Evolutionary conservation across 30 jellyfish, hydroid and myxozoan genomes (phyloP), one percentile per base, ranked within the genome.

Genomic region (Aurelia sp.): DNA sequence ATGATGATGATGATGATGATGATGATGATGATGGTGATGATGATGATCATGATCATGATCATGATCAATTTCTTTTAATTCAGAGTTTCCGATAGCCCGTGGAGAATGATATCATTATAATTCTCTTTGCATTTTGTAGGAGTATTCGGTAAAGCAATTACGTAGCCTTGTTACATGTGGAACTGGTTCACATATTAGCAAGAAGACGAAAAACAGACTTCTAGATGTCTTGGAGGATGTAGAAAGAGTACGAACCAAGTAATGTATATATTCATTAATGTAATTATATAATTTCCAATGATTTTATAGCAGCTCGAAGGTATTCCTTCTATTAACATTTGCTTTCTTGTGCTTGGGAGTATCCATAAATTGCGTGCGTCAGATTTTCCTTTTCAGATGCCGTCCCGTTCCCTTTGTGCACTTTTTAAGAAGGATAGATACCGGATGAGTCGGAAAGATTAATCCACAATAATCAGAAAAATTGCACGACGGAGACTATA

Each of bases 161-260:
- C 84, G 96, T 31, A 90, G 91, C 55, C 88, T 95, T 30, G 97
- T 95, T 10, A 95, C 99, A 3, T 95, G 99, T 76, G 99, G 99
- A 5, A 80, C 96, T 68, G 96, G 98, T 3, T 95, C 99, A 41
- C 99, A 95, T 63, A 95, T 95, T 57, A 90, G 92, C 40, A 95
- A 95, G 67, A 95, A 95, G 67, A 74, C 93, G 68, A 90, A 83
- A 69, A 82, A 85, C 67, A 74, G 87, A 55, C 90, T 95, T 15
- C 19, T 85, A 6, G 96, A 89, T 63, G 41, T 86, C 18, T 74
- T 95, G 41, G 99, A 95, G 11, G 99, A 95, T 5, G 33, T 90
- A n/a, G 99, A 94, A 60, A 87, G 67, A 62, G 3, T 90, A 31
- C 62, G 83, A 41, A 50, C 61, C 64, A 84, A 63, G 64, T 84